Evolutionary conservation across 2,797 vertebrate genomes (phyloP), one percentile per base, ranked within the genome.

Genomic region (Falco rusticolus): DNA sequence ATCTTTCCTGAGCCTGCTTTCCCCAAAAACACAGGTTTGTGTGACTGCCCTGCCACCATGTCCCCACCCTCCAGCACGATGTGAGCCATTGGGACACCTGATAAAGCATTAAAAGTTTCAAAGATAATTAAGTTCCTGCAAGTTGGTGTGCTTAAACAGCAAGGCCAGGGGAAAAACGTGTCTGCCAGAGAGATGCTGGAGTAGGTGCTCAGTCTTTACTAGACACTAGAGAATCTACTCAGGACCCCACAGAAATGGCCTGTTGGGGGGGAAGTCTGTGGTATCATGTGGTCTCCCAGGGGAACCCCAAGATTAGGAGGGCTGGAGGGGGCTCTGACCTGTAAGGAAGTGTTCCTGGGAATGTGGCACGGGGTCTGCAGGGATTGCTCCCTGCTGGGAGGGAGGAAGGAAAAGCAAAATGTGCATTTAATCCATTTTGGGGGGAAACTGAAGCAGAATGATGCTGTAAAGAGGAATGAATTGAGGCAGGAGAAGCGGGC

Each of bases 221-320:
- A 76, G 51, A 25, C 64, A 2, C 78, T 8, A 31, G 11, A 9
- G 57, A 63, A 82, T 56, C 57, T 72, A 8, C 64, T 37, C 4
- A 0, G 60, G 21, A 7, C 8, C 22, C 19, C 47, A 6, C 14
- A 13, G 18, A 34, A 57, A 11, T 12, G 31, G 2, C 33, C 28
- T 24, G 0, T 0, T 7, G 33, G 20, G 22, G 13, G 47, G 4
- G 6, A 41, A 48, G 0, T 16, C 34, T 31, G 59, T 2, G 4
- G 28, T 29, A 24, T 13, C 28, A 22, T 0, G 1, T 6, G 13
- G 14, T 41, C 3, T 64, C 47, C 1, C 3, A 5, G 56, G 15
- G 47, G n/a, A 81, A 34, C 3, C 54, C 34, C 25, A 18, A 61
- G 21, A 24, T 47, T 5, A 20, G 15, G 41, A 75, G 56, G 34